These are phyloP conservation scores for Hippopotamyrus pictus DNA, from an alignment of 2,797 vertebrate species.

Conservation along the genomic window DNA sequence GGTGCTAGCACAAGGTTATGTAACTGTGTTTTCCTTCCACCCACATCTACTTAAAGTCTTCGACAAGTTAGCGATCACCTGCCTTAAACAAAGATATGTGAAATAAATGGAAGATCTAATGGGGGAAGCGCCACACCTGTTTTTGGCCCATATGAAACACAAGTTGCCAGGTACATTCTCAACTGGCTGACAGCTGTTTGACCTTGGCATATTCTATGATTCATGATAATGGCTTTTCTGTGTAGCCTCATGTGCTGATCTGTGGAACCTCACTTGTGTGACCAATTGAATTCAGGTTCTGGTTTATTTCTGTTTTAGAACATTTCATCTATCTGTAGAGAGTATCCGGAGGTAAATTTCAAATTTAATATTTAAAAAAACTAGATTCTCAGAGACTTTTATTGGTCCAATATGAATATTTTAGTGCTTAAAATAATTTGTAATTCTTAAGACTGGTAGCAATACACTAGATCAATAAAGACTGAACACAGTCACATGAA, in stretches of 20 bases:
- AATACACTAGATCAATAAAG: neutral
- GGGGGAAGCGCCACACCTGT: neutral
- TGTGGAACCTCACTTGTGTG: neutral
- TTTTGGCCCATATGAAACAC: neutral
- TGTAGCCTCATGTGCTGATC: neutral
- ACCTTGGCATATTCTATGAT: neutral
- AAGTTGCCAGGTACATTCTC: neutral
- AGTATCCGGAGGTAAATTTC: neutral
- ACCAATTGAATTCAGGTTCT: neutral
- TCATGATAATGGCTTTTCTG: neutral
- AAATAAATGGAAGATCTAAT: slow-evolving; percentile 4
- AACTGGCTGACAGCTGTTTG: neutral
- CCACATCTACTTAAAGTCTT: neutral
- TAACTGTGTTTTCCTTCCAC: neutral
- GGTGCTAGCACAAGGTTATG: neutral
- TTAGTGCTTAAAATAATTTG: neutral
- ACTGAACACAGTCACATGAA: neutral
- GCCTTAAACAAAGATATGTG: neutral
- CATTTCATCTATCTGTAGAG: neutral
- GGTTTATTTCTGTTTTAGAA: neutral
- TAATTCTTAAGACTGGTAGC: neutral
- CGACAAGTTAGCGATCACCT: neutral
- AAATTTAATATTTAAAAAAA: neutral
- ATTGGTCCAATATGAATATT: neutral
- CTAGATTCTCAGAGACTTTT: neutral